Percentiles rank a stretch among this genome's conserved stretches.
Evolutionary conservation across 2,797 vertebrate species (phyloP).

Genomic region (Pagetopsis macropterus): DNA sequence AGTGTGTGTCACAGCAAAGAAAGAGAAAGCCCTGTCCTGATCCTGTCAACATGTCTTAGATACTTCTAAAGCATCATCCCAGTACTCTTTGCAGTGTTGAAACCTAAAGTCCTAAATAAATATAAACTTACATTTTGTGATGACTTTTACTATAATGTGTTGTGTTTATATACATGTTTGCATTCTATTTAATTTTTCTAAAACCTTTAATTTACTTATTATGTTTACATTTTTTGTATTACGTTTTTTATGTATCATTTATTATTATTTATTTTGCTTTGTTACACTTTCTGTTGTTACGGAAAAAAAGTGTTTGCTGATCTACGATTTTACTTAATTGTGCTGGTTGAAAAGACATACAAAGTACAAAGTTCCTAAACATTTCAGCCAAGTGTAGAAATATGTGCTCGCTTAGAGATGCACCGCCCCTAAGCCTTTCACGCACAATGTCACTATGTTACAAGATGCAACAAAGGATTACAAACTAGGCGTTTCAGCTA

Average conservation of each 20-base stretch:
- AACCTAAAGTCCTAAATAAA: no score
- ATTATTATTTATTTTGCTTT: background rate
- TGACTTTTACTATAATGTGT: no score
- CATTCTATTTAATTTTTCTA: no score
- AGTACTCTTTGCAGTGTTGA: background rate
- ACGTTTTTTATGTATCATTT: no score
- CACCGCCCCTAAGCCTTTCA: no score
- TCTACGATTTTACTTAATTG: background rate
- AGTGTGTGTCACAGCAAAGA: conserved; percentile 17
- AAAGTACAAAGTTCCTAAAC: background rate
- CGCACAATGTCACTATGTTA: no score
- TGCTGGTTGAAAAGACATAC: background rate
- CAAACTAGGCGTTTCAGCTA: no score
- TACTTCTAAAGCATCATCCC: conserved; percentile 5
- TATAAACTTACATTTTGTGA: no score
- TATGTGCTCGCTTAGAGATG: background rate
- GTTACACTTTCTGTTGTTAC: background rate
- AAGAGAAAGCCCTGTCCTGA: conserved; percentile 4
- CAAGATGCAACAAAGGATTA: no score
- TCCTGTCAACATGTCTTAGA: background rate
- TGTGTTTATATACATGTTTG: background rate
- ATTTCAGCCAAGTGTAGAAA: background rate
- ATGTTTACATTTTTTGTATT: no score
- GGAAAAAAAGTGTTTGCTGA: background rate
- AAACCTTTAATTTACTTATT: no score